Conservation (phyloP, 92 coral and sea anemone genomes). For the Muricea muricata region DNA sequence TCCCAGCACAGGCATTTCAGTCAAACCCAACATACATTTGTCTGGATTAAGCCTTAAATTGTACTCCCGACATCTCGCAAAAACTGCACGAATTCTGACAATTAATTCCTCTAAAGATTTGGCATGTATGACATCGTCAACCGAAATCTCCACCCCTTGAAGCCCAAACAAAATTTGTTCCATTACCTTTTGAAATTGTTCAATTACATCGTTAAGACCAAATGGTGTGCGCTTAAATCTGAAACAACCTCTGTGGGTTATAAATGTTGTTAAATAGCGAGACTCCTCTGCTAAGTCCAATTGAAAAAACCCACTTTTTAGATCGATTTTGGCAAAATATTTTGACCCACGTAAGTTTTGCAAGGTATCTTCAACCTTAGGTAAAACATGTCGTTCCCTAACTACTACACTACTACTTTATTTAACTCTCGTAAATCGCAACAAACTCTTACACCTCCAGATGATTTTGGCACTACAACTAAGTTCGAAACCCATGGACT, state of each 20-base stretch:
- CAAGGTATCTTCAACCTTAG: slow-evolving; percentile 61
- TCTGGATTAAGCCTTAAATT: slow-evolving; percentile 26
- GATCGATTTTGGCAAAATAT: slow-evolving; percentile 27
- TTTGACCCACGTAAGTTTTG: slow-evolving; percentile 48
- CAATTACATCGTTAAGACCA: slow-evolving; percentile 55
- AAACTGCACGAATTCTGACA: slow-evolving; percentile 20
- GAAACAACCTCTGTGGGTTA: slow-evolving; percentile 30
- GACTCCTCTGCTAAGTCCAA: slow-evolving; percentile 38
- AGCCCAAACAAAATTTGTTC: slow-evolving; percentile 54
- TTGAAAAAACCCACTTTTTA: slow-evolving; percentile 31
- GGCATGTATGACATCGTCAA: slow-evolving; percentile 57
- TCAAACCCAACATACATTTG: slow-evolving; percentile 43
- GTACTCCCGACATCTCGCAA: slow-evolving; percentile 28
- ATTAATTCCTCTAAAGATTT: slow-evolving; percentile 43
- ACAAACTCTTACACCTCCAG: slow-evolving; percentile 51
- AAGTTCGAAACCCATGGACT: slow-evolving; percentile 60
- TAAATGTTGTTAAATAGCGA: slow-evolving; percentile 48
- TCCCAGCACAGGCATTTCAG: slow-evolving; percentile 52
- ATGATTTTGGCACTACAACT: slow-evolving; percentile 49
- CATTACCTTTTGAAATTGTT: slow-evolving; percentile 61
- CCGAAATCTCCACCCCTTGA: slow-evolving; percentile 36
- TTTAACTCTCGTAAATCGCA: slow-evolving; percentile 54
- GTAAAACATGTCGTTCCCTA: slow-evolving; percentile 62
- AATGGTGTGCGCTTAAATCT: slow-evolving; percentile 56
- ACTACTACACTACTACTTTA: slow-evolving; percentile 46